Conservation (phyloP, 2,113 vertebrate genomes). For the Myocastor coypus region DNA sequence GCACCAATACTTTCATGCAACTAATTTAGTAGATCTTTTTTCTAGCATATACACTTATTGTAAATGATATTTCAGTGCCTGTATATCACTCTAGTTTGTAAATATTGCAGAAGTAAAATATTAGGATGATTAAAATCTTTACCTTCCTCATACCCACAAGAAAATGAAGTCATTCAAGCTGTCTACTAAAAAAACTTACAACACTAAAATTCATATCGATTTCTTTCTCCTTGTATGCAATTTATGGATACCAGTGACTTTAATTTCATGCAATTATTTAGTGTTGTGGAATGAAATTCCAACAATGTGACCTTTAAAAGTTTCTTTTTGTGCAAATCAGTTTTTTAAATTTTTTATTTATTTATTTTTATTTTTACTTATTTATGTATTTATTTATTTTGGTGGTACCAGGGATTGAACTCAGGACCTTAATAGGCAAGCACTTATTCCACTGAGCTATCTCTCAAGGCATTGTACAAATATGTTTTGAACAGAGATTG, state of each 20-base stretch:
- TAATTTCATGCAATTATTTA: slow-evolving; percentile 45
- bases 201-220: not conserved
- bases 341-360: not conserved
- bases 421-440: no score
- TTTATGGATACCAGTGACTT: slow-evolving; percentile 51
- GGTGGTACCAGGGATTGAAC: no score
- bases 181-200: not conserved
- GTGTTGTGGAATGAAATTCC: slow-evolving; percentile 69
- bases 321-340: slow-evolving; percentile 34
- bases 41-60: not conserved
- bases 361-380: no score
- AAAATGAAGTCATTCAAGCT: slow-evolving; percentile 32
- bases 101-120: slow-evolving; percentile 30
- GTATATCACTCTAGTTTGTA: not conserved
- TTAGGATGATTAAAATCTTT: not conserved
- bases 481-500: slow-evolving; percentile 38
- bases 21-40: slow-evolving; percentile 29
- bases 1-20: not conserved
- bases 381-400: no score
- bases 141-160: not conserved
- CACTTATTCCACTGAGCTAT: no score
- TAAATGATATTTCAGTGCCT: not conserved
- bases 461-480: not conserved
- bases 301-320: slow-evolving; percentile 52
- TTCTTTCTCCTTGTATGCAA: not conserved